phyloP scores from a whole-genome alignment of 1,140 invertebrate genomes.

The Lerema accius region DNA sequence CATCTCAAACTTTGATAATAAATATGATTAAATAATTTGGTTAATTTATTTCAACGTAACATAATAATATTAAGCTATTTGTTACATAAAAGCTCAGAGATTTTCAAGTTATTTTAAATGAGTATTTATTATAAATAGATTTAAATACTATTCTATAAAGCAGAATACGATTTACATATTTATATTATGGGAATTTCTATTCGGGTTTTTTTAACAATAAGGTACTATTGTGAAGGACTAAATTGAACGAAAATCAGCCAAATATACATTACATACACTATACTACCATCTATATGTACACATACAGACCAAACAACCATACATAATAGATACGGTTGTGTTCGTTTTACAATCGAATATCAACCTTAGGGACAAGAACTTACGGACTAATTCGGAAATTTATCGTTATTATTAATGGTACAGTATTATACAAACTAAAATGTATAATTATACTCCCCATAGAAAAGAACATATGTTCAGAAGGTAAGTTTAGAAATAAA shows the following conservation, averaged over 20 bases:
- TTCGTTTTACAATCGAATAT: constrained; percentile 1
- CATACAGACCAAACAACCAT: constrained; percentile 28
- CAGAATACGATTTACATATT: background rate
- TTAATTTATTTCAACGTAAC: too few species aligned
- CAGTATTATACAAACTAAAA: too few species aligned
- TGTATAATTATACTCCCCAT: too few species aligned
- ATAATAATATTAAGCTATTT: background rate
- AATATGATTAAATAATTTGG: too few species aligned
- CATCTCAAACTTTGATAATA: background rate
- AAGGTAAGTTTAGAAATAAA: too few species aligned
- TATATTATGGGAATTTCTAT: background rate
- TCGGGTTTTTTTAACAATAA: background rate
- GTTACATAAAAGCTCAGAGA: background rate
- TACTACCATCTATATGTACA: constrained; percentile 14
- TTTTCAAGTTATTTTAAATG: background rate
- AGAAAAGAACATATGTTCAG: too few species aligned
- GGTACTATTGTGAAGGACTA: background rate
- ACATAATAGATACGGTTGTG: constrained; percentile 2
- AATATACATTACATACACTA: constrained; percentile 18
- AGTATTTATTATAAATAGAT: background rate
- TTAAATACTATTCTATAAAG: background rate
- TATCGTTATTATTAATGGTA: too few species aligned
- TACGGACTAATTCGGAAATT: too few species aligned
- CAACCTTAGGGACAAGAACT: too few species aligned
- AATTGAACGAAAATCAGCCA: constrained; percentile 19